A percentile compares a stretch with the other conserved stretches of the same genome.
Conservation (phyloP, 2,888 invertebrate species). For the Caenorhabditis sulstoni region DNA sequence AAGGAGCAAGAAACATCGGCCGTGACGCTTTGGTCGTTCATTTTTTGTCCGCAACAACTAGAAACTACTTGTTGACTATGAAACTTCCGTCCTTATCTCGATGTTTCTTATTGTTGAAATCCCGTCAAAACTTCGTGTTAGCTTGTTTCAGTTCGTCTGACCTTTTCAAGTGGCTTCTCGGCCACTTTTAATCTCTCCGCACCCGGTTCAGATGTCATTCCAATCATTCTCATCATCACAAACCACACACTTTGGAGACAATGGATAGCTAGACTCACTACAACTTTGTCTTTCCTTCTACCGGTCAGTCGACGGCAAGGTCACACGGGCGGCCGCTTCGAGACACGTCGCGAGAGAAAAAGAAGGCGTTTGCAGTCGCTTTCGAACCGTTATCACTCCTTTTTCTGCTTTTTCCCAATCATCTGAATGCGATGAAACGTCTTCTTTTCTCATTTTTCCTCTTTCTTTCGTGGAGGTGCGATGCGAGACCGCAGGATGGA, state of each 20-base stretch:
- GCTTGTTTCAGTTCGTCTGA: too few species aligned
- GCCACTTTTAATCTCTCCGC: background rate
- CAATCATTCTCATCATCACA: slow-evolving; percentile 45
- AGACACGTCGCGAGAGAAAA: background rate
- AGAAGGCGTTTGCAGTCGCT: slow-evolving; percentile 18
- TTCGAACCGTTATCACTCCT: background rate
- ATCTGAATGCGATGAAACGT: slow-evolving; percentile 24
- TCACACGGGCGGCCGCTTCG: slow-evolving; percentile 46
- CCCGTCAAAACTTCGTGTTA: too few species aligned
- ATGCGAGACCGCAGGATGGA: slow-evolving; percentile 23
- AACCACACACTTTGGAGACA: slow-evolving; percentile 39
- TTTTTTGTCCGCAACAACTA: too few species aligned
- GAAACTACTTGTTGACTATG: too few species aligned
- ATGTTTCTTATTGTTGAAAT: too few species aligned
- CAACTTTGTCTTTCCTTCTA: slow-evolving; percentile 27
- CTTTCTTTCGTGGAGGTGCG: slow-evolving; percentile 26
- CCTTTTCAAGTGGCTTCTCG: too few species aligned
- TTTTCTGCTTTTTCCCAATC: background rate
- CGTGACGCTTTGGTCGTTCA: too few species aligned
- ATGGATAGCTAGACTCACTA: slow-evolving; percentile 50
- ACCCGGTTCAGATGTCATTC: slow-evolving; percentile 37
- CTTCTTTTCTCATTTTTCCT: slow-evolving; percentile 25
- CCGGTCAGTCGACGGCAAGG: slow-evolving; percentile 50
- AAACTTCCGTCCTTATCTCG: too few species aligned
- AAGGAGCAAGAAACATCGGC: too few species aligned